These are phyloP conservation scores for Sialia sialis DNA, from an alignment of 2,113 vertebrate species.

Conservation along the genomic window DNA sequence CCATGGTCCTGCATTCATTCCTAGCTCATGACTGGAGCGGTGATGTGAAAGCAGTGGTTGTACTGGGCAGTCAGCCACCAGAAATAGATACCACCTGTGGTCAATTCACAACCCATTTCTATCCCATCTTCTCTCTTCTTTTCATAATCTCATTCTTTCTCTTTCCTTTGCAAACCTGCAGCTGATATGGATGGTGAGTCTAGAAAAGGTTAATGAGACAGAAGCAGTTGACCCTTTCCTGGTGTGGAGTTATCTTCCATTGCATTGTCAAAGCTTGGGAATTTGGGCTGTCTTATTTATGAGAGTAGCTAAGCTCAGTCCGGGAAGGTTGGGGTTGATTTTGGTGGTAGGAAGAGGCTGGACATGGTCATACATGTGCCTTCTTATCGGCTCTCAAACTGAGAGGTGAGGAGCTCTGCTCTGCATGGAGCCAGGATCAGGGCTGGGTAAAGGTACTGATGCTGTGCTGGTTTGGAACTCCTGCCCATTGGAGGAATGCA, in stretches of 20 bases:
- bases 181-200: background rate
- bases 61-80: background rate
- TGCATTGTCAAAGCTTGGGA: background rate
- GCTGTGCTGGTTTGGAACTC: background rate
- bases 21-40: background rate
- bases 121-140: background rate
- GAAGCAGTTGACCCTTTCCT: background rate
- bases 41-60: background rate
- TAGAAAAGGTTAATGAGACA: background rate
- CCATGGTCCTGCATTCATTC: constrained; percentile 14
- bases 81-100: background rate
- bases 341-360: background rate
- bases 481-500: background rate
- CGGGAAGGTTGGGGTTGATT: background rate
- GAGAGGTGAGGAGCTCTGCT: background rate
- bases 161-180: background rate
- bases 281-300: background rate
- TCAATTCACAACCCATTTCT: background rate
- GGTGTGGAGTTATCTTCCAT: background rate
- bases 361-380: background rate
- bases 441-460: background rate
- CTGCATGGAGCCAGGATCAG: background rate
- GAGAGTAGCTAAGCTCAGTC: background rate
- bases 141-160: constrained; percentile 5
- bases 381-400: background rate